phyloP scores from a whole-genome alignment of 2,797 vertebrate genomes.

The Squalus acanthias region DNA sequence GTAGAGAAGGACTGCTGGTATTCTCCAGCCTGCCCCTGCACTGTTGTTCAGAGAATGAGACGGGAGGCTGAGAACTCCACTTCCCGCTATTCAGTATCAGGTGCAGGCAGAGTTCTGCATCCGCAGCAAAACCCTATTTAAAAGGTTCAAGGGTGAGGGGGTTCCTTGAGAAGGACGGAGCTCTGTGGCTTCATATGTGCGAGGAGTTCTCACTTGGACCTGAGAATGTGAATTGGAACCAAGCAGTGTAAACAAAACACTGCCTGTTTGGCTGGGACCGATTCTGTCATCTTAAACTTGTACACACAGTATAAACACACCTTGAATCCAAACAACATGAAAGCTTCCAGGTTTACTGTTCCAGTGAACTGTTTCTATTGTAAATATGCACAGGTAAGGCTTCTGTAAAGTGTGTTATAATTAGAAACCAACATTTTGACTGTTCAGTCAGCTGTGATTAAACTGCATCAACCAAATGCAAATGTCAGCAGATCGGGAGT shows the following conservation, averaged over 20 bases:
- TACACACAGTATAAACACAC: neutral
- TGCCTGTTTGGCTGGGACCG: neutral
- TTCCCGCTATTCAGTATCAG: neutral
- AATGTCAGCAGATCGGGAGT: neutral
- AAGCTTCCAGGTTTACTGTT: neutral
- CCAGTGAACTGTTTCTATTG: neutral
- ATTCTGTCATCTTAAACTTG: neutral
- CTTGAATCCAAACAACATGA: neutral
- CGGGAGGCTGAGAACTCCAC: neutral
- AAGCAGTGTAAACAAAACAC: neutral
- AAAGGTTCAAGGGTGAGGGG: too few species aligned
- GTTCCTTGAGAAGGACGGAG: neutral
- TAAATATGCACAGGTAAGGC: neutral
- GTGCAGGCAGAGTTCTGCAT: neutral
- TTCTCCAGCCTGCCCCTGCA: neutral
- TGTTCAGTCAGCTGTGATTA: neutral
- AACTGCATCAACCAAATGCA: neutral
- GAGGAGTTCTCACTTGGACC: neutral
- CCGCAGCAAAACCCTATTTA: neutral
- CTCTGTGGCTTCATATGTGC: neutral
- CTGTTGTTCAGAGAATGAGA: neutral
- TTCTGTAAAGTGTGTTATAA: neutral
- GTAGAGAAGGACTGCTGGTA: neutral
- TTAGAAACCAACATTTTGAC: neutral
- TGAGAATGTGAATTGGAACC: neutral